Base-by-base conservation (phyloP, 2,797 vertebrate genomes). In the Platalea minor region DNA sequence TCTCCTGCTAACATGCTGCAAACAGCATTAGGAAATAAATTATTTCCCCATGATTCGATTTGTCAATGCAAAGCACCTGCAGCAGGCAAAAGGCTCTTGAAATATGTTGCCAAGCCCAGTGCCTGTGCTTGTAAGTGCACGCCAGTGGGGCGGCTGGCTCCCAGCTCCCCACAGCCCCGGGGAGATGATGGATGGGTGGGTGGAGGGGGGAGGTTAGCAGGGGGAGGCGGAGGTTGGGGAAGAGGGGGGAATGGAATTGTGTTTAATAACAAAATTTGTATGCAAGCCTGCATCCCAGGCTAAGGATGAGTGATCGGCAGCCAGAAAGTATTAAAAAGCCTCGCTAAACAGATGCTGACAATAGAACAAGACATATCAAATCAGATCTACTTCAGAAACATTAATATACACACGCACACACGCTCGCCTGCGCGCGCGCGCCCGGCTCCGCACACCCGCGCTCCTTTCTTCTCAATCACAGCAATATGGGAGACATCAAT, bases 261-360 rank as follows among this genome's bases (percentile, higher is more conserved):
- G 97, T 98, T 98, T 98, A 98, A 98, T 98, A 98, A 98, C 97
- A 98, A 98, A 98, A 98, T 98, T 98, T 98, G 98, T 98, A 98
- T 98, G 98, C 98, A 98, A 98, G 98, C 96, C 98, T 95, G 98
- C 97, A 98, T 98, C 97, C 97, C 70, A 95, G 94, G 98, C 98
- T 98, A 98, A 98, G 98, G 98, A 98, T 99, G 99, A 99, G 98
- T 98, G 98, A 98, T 98, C 98, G 98, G 97, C 98, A 98, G 98
- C 98, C 98, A 98, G 98, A 98, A 98, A 98, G 98, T 98, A 98
- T 99, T 98, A 99, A 98, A 98, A 98, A 98, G 98, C 97, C 98
- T 97, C 63, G 96, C 98, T 98, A 98, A 98, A 98, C 98, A 98
- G 98, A 98, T 98, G 97, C 98, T 98, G 98, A 98, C 98, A 98